A percentile compares a stretch with the other conserved stretches of the same genome.
Conservation (phyloP, 2,797 vertebrate genomes). For the Gymnodraco acuticeps region DNA sequence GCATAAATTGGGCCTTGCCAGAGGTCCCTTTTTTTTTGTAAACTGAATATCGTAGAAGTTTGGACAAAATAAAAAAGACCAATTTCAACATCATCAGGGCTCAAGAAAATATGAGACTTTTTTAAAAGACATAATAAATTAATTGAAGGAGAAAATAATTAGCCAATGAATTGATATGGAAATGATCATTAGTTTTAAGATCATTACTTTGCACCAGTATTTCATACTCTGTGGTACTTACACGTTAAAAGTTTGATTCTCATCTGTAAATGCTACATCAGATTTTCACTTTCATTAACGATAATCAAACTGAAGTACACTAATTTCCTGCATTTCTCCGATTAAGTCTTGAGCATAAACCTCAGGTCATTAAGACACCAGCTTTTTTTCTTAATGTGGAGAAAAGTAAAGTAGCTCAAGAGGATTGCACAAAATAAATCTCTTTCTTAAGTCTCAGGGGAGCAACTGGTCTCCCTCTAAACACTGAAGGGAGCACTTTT, state of each 20-base stretch:
- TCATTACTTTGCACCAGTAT: not conserved
- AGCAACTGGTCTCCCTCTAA: slow-evolving; percentile 69
- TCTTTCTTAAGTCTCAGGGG: slow-evolving; percentile 63
- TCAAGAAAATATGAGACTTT: not conserved
- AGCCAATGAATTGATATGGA: not conserved
- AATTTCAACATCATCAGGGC: not conserved
- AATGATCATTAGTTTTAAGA: not conserved
- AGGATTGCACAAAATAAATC: slow-evolving; percentile 76
- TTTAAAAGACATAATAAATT: not conserved
- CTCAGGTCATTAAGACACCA: slow-evolving; percentile 32
- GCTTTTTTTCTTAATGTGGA: slow-evolving; percentile 52
- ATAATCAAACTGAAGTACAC: not conserved
- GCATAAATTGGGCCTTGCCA: too few relatives aligned
- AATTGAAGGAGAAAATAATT: not conserved
- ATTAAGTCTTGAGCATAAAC: not conserved
- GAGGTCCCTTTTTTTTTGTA: not conserved
- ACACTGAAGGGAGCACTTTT: slow-evolving; percentile 53
- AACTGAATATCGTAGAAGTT: not conserved
- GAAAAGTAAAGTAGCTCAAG: slow-evolving; percentile 69
- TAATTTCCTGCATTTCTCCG: not conserved
- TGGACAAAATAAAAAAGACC: not conserved
- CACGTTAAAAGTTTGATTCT: not conserved
- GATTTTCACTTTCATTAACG: not conserved
- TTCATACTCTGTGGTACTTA: not conserved
- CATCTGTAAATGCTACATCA: not conserved